Percentiles rank a stretch among this genome's conserved stretches.
Conservation (phyloP, 1,140 invertebrate genomes). For the Solen grandis region DNA sequence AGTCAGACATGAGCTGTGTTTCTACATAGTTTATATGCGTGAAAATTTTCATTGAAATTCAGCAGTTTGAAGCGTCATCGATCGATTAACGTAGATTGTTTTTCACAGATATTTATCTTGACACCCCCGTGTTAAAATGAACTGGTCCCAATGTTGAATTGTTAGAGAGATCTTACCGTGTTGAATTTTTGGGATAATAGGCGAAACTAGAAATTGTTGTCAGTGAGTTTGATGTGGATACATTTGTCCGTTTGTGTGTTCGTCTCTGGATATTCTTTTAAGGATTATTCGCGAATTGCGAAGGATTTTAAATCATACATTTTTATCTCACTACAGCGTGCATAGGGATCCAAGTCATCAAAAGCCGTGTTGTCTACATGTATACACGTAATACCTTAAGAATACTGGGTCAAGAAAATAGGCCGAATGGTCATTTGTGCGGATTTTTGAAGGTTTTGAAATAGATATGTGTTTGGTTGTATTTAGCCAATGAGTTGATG, state of each 20-base stretch:
- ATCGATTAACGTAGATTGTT: no score
- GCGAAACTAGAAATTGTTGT: neutral
- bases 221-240: no score
- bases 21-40: slow-evolving; percentile 3
- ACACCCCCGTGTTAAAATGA: neutral
- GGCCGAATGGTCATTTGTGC: no score
- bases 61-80: neutral
- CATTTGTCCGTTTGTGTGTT: neutral
- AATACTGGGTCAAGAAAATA: no score
- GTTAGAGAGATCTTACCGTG: neutral
- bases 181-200: neutral
- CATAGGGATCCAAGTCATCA: neutral
- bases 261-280: no score
- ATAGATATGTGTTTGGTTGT: no score
- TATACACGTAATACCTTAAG: no score
- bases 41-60: slow-evolving; percentile 10
- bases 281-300: neutral
- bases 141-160: neutral
- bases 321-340: neutral
- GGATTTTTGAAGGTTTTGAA: no score
- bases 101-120: neutral
- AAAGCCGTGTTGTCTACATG: neutral
- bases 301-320: neutral
- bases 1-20: slow-evolving; percentile 3
- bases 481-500: no score